phyloP scores from a whole-genome alignment of 2,113 vertebrate species.

The Fregetta grallaria region DNA sequence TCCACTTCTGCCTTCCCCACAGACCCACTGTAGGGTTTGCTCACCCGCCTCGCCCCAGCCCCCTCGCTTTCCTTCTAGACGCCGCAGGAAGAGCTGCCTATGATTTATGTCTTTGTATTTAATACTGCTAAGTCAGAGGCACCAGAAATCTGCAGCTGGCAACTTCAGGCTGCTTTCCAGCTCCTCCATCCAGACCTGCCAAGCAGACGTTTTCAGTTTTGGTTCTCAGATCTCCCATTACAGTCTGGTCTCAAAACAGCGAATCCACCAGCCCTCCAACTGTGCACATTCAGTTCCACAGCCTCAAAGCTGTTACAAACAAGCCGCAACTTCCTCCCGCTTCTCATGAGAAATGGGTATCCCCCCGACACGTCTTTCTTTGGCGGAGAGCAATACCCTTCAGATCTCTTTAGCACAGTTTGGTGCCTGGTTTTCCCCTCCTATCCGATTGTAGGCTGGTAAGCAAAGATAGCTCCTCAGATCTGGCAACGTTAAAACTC shows the following conservation, averaged over 20 bases:
- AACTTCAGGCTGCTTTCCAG: slow-evolving; percentile 49
- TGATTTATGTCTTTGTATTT: not conserved
- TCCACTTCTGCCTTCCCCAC: not conserved
- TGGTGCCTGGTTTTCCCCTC: not conserved
- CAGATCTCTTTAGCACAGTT: not conserved
- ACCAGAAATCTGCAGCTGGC: slow-evolving; percentile 47
- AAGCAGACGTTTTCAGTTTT: slow-evolving; percentile 57
- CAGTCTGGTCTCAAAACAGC: slow-evolving; percentile 27
- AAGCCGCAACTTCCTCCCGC: not conserved
- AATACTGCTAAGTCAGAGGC: slow-evolving; percentile 14
- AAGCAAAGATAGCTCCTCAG: not conserved
- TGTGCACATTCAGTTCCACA: not conserved
- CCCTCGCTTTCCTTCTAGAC: not conserved
- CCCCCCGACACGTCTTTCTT: not conserved
- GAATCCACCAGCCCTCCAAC: slow-evolving; percentile 7
- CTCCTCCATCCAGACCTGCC: slow-evolving; percentile 18
- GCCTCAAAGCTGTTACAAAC: not conserved
- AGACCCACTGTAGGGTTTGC: not conserved
- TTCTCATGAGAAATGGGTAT: not conserved
- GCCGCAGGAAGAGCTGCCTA: not conserved
- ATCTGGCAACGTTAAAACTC: not conserved
- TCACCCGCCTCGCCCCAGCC: accelerated
- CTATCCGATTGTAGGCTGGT: not conserved
- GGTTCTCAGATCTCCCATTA: slow-evolving; percentile 55
- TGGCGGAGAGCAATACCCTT: not conserved